Percentiles rank a stretch among this genome's conserved stretches.
Conservation (phyloP, 1,140 invertebrate genomes). For the Trissolcus basalis region DNA sequence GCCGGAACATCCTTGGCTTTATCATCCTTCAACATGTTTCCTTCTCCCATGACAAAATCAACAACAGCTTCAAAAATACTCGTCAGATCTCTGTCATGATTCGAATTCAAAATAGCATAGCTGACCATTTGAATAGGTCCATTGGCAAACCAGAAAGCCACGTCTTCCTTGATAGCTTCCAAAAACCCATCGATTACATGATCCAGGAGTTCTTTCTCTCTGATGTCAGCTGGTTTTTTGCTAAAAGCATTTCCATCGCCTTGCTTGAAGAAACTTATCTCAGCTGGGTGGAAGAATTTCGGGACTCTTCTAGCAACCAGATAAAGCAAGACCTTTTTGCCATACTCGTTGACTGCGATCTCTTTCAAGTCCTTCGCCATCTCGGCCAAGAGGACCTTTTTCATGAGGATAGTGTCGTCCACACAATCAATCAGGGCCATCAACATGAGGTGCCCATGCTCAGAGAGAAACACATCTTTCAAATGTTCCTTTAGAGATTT, state of each 20-base stretch:
- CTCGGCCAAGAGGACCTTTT: conserved; percentile 87
- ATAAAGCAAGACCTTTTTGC: conserved; percentile 87
- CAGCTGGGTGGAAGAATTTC: conserved; percentile 84
- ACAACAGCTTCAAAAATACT: conserved; percentile 73
- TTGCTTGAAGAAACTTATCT: conserved; percentile 82
- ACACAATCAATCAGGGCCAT: conserved; percentile 91
- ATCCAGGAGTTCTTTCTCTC: conserved; percentile 85
- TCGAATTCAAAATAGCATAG: conserved; percentile 82
- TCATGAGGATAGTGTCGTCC: conserved; percentile 93
- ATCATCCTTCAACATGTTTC: conserved; percentile 68
- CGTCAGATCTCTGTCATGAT: conserved; percentile 65
- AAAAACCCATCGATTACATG: conserved; percentile 81
- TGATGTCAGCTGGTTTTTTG: conserved; percentile 85
- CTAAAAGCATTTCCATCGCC: conserved; percentile 84
- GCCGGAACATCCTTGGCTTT: conserved; percentile 76
- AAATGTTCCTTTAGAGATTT: conserved; percentile 92
- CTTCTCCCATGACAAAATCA: conserved; percentile 70
- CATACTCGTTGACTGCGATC: conserved; percentile 84
- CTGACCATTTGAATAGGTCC: conserved; percentile 83
- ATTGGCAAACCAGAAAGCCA: conserved; percentile 82
- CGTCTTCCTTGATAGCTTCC: conserved; percentile 79
- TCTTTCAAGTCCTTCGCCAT: conserved; percentile 84
- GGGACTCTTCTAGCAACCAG: conserved; percentile 87
- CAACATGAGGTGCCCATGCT: conserved; percentile 89
- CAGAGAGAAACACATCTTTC: conserved; percentile 86